Evolutionary conservation across 2,888 invertebrate genomes (phyloP).

Genomic region (Stomorhina lunata): DNA sequence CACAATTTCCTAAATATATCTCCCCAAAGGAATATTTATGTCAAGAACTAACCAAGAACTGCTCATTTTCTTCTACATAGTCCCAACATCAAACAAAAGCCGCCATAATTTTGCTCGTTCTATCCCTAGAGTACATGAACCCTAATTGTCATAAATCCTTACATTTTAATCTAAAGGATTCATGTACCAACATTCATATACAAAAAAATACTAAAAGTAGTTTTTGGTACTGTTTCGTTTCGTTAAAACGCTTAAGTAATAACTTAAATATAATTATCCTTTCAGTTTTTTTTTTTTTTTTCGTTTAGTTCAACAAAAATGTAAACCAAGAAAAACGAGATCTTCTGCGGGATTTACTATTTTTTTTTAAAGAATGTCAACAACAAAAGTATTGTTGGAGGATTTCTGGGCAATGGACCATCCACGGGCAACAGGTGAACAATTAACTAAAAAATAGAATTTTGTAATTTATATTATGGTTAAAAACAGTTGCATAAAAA

Average conservation of each 20-base stretch:
- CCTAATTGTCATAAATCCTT: conserved; percentile 56
- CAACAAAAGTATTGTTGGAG: conserved; percentile 19
- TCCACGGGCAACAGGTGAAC: conserved; percentile 61
- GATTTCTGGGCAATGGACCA: conserved; percentile 24
- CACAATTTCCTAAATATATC: too few relatives aligned
- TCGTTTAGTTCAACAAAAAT: conserved; percentile 53
- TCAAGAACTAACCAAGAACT: too few relatives aligned
- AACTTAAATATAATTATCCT: conserved; percentile 56
- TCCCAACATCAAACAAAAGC: conserved; percentile 41
- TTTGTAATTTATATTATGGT: conserved; percentile 27
- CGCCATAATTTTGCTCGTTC: conserved; percentile 42
- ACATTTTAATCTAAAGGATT: conserved; percentile 22
- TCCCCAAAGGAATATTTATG: too few relatives aligned
- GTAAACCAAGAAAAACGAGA: conserved; percentile 37
- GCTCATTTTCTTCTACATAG: not conserved
- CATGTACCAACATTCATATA: not conserved
- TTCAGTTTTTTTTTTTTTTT: too few relatives aligned
- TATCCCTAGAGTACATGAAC: not conserved
- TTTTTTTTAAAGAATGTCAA: conserved; percentile 44
- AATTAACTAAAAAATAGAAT: conserved; percentile 55
- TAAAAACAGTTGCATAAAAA: conserved; percentile 52
- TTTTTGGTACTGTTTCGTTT: conserved; percentile 61
- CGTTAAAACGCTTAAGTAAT: too few relatives aligned
- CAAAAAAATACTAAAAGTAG: not conserved
- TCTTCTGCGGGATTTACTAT: not conserved